Conservation (phyloP, 2,113 vertebrate genomes). For the Etia nguti region DNA sequence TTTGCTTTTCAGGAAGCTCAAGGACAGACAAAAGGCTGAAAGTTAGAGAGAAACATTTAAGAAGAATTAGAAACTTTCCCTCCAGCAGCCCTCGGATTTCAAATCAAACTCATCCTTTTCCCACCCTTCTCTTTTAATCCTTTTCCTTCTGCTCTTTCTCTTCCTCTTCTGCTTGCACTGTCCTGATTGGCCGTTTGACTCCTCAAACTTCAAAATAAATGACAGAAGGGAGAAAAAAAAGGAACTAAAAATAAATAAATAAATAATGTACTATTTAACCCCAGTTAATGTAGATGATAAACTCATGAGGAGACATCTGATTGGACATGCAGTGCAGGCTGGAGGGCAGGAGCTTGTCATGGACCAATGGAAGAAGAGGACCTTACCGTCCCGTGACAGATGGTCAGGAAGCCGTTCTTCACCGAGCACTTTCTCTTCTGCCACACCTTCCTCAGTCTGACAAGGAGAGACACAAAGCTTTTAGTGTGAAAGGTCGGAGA, state of each 20-base stretch:
- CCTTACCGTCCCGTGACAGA: slow-evolving; percentile 92
- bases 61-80: neutral
- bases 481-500: neutral
- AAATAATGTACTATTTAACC: neutral
- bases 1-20: neutral
- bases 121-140: slow-evolving; percentile 42
- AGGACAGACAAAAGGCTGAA: neutral
- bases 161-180: slow-evolving; percentile 26
- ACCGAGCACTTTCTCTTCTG: slow-evolving; percentile 95
- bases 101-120: neutral
- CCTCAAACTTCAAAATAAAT: slow-evolving; percentile 45
- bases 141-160: slow-evolving; percentile 46
- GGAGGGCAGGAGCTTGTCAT: neutral
- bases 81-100: neutral
- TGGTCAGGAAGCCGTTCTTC: slow-evolving; percentile 90
- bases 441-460: slow-evolving; percentile 94
- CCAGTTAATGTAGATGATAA: neutral
- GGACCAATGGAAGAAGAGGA: slow-evolving; percentile 8
- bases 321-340: slow-evolving; percentile 11
- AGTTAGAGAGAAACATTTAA: neutral
- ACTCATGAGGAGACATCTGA: neutral
- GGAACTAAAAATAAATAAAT: neutral
- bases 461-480: neutral
- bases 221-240: neutral
- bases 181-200: slow-evolving; percentile 50